Evolutionary conservation across 1,140 invertebrate species (phyloP).

Genomic region (Drosophila lacertosa): DNA sequence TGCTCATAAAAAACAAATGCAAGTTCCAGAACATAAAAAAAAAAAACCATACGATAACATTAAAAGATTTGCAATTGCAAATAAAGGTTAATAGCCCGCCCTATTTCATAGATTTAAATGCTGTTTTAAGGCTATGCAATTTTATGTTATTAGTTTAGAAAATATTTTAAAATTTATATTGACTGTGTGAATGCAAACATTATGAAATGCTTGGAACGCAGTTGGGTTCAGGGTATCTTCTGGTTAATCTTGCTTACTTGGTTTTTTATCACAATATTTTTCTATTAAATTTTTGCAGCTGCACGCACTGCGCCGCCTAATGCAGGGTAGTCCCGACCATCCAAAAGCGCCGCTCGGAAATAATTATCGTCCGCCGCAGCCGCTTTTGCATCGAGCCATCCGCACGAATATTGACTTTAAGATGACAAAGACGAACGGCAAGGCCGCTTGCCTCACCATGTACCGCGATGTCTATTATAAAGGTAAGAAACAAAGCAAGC

Average conservation of each 20-base stretch:
- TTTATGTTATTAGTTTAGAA: too few species aligned
- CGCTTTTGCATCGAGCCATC: slow-evolving; percentile 94
- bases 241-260: neutral
- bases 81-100: too few species aligned
- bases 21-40: too few species aligned
- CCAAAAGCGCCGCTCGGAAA: slow-evolving; percentile 96
- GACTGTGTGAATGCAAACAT: too few species aligned
- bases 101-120: too few species aligned
- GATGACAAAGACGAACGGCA: slow-evolving; percentile 89
- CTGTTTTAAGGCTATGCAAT: too few species aligned
- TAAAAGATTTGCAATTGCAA: too few species aligned
- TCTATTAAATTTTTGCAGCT: slow-evolving; percentile 88
- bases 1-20: too few species aligned
- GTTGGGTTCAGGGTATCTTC: too few species aligned
- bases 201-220: too few species aligned
- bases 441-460: slow-evolving; percentile 94
- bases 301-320: slow-evolving; percentile 91
- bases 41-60: too few species aligned
- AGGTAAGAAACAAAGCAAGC: slow-evolving; percentile 86
- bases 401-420: slow-evolving; percentile 98
- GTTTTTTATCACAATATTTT: slow-evolving; percentile 11
- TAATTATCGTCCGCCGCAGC: slow-evolving; percentile 95
- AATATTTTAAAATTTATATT: too few species aligned
- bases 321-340: slow-evolving; percentile 93
- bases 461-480: slow-evolving; percentile 94